These are phyloP conservation scores for Arvicanthis niloticus DNA, from an alignment of 2,113 vertebrate species.

Conservation along the genomic window DNA sequence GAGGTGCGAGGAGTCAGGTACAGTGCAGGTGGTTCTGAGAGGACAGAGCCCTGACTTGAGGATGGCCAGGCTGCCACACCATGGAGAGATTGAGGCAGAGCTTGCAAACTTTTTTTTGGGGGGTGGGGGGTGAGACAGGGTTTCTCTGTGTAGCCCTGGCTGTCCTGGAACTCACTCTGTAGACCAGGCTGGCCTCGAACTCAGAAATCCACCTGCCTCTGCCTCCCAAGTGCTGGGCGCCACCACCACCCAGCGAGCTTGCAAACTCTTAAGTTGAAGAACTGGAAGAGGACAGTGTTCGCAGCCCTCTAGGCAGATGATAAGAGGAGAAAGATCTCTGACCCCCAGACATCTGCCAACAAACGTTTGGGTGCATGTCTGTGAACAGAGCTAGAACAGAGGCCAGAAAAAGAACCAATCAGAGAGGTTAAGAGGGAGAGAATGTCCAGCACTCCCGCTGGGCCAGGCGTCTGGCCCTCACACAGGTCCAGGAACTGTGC, in stretches of 20 bases:
- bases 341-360: fast-evolving
- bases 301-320: not conserved
- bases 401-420: not conserved
- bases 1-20: not conserved
- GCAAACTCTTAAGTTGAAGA: not conserved
- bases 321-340: not conserved
- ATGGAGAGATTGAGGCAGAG: no score
- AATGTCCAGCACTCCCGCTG: not conserved
- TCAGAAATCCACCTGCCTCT: no score
- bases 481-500: not conserved
- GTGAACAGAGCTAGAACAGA: not conserved
- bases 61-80: not conserved
- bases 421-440: not conserved
- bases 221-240: no score
- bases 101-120: not conserved
- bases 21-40: not conserved
- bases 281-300: not conserved
- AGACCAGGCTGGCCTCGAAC: no score
- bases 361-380: fast-evolving
- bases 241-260: no score
- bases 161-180: no score
- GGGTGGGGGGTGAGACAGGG: no score
- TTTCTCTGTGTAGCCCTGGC: no score
- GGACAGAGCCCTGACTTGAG: not conserved
- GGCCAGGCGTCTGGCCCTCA: not conserved